Evolutionary conservation across 2,113 vertebrate species (phyloP).

Genomic region (Brachypodius melanocephalos): DNA sequence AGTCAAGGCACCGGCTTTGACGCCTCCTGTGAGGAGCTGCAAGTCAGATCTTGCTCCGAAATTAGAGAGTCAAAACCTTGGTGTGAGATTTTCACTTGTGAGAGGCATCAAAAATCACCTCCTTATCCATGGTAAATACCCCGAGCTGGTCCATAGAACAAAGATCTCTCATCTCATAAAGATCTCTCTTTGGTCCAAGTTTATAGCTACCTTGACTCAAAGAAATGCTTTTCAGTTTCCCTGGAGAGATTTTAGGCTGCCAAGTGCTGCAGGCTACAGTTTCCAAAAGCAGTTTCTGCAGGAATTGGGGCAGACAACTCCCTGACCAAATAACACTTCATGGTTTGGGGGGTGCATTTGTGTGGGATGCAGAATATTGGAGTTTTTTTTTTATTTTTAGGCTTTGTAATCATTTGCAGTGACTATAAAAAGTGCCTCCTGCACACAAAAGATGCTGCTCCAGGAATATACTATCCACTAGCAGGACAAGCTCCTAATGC

Average conservation of each 20-base stretch:
- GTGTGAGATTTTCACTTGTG: not conserved
- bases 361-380: not conserved
- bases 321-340: not conserved
- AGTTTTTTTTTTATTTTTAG: not conserved
- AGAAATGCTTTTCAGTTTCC: not conserved
- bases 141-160: rapidly evolving
- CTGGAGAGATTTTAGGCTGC: not conserved
- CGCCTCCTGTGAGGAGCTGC: not conserved
- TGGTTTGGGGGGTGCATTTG: not conserved
- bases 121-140: not conserved
- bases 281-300: not conserved
- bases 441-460: not conserved
- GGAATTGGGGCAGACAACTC: not conserved
- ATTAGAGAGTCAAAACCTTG: not conserved
- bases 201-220: not conserved
- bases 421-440: not conserved
- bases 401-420: not conserved
- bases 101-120: not conserved
- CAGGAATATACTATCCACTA: rapidly evolving
- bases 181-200: not conserved
- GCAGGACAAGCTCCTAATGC: not conserved
- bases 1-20: not conserved
- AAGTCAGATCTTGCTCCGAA: not conserved
- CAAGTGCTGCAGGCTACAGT: not conserved
- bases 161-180: not conserved